Conservation (phyloP, 2,888 invertebrate genomes). For the Dryobotodes eremita region DNA sequence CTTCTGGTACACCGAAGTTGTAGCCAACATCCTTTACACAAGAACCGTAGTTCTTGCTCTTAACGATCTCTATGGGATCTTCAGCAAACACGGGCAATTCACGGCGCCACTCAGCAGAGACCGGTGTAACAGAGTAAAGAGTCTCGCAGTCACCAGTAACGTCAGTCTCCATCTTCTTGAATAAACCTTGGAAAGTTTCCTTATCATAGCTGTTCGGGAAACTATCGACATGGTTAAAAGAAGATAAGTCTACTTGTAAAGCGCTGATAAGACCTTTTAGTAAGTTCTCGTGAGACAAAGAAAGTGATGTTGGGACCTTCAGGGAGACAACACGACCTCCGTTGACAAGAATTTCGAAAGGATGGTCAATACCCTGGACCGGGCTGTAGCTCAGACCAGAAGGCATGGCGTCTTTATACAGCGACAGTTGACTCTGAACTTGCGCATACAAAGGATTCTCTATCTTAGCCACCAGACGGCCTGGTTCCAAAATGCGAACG, state of each 20-base stretch:
- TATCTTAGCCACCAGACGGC: conserved; percentile 86
- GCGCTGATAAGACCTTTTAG: conserved; percentile 93
- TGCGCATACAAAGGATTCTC: conserved; percentile 88
- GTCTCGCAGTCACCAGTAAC: conserved; percentile 93
- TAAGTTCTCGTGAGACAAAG: conserved; percentile 92
- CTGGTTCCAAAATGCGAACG: conserved; percentile 88
- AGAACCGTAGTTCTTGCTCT: conserved; percentile 92
- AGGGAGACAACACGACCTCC: conserved; percentile 92
- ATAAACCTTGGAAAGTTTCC: conserved; percentile 89
- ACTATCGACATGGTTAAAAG: conserved; percentile 87
- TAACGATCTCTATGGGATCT: conserved; percentile 91
- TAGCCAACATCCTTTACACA: conserved; percentile 91
- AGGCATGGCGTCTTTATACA: conserved; percentile 79
- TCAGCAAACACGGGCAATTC: conserved; percentile 88
- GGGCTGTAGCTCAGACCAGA: conserved; percentile 87
- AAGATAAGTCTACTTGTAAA: conserved; percentile 92
- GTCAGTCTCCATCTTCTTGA: conserved; percentile 93
- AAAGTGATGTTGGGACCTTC: conserved; percentile 88
- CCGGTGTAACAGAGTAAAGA: conserved; percentile 91
- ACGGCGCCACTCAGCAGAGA: conserved; percentile 89
- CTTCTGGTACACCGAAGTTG: conserved; percentile 91
- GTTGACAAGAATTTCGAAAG: conserved; percentile 91
- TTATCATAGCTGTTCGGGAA: conserved; percentile 85
- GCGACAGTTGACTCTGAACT: conserved; percentile 86
- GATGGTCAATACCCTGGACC: conserved; percentile 88